Evolutionary conservation across 2,888 invertebrate genomes (phyloP).

Genomic region (Molanna angustata): DNA sequence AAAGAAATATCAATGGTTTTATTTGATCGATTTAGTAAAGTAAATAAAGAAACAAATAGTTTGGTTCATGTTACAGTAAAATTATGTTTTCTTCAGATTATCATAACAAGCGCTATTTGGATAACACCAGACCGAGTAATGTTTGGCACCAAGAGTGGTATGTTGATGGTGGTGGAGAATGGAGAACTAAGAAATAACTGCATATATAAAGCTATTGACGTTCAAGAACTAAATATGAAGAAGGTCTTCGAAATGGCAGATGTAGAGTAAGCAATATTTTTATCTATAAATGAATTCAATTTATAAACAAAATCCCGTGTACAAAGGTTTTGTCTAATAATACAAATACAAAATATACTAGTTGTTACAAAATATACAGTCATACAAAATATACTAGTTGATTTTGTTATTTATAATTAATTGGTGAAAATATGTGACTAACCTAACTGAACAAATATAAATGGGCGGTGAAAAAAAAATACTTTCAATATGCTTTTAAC

Average conservation of each 20-base stretch:
- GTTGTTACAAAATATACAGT: too few species aligned
- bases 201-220: constrained; percentile 60
- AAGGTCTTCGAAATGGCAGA: constrained; percentile 16
- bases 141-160: constrained; percentile 75
- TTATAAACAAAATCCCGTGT: too few species aligned
- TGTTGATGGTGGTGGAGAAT: constrained; percentile 77
- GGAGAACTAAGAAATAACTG: constrained; percentile 73
- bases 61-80: neutral
- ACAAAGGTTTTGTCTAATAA: too few species aligned
- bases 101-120: constrained; percentile 77
- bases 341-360: too few species aligned
- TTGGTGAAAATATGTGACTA: too few species aligned
- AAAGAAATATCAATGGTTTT: too few species aligned
- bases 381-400: too few species aligned
- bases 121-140: constrained; percentile 78
- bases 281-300: too few species aligned
- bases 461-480: too few species aligned
- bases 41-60: neutral
- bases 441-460: too few species aligned
- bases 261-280: constrained; percentile 49
- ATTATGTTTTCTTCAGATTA: constrained; percentile 46
- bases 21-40: neutral
- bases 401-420: too few species aligned
- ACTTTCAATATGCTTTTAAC: too few species aligned
- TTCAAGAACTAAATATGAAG: constrained; percentile 52